A percentile compares a stretch with the other conserved stretches of the same genome.
phyloP scores from a whole-genome alignment of 2,113 vertebrate genomes.

The Uropsilus gracilis region DNA sequence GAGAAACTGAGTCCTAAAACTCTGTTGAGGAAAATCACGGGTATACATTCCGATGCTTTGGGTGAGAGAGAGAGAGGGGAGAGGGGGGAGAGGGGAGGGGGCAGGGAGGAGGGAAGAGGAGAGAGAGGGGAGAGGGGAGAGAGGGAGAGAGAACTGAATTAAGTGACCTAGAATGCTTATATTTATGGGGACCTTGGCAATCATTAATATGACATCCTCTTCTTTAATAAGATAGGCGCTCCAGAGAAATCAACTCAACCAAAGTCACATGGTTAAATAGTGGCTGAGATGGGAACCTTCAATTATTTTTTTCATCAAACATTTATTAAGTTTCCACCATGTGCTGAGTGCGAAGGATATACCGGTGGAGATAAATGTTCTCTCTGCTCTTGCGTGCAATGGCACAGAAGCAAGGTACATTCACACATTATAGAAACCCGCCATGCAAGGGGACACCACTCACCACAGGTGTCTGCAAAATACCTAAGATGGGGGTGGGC shows the following conservation, averaged over 20 bases:
- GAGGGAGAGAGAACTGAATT: background rate
- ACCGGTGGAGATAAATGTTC: background rate
- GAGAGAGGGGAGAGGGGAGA: background rate
- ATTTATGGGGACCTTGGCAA: conserved; percentile 56
- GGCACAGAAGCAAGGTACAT: no score
- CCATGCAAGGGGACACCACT: fast-evolving
- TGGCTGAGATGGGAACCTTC: conserved; percentile 45
- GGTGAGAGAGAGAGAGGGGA: background rate
- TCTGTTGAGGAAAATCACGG: background rate
- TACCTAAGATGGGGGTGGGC: no score
- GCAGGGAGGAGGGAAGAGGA: no score
- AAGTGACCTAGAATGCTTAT: conserved; percentile 63
- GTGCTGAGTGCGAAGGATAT: background rate
- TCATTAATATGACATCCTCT: conserved; percentile 41
- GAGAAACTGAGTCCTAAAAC: background rate
- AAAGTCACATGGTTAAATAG: conserved; percentile 54
- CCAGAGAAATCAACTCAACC: conserved; percentile 73
- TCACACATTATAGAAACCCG: background rate
- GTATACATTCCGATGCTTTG: background rate
- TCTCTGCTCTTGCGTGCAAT: background rate
- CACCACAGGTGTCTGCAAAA: fast-evolving
- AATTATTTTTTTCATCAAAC: conserved; percentile 71
- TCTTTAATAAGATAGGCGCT: conserved; percentile 67
- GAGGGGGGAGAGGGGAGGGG: no score
- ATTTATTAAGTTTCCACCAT: conserved; percentile 64